phyloP scores from a whole-genome alignment of 2,888 invertebrate species.

The Conomelus anceps region DNA sequence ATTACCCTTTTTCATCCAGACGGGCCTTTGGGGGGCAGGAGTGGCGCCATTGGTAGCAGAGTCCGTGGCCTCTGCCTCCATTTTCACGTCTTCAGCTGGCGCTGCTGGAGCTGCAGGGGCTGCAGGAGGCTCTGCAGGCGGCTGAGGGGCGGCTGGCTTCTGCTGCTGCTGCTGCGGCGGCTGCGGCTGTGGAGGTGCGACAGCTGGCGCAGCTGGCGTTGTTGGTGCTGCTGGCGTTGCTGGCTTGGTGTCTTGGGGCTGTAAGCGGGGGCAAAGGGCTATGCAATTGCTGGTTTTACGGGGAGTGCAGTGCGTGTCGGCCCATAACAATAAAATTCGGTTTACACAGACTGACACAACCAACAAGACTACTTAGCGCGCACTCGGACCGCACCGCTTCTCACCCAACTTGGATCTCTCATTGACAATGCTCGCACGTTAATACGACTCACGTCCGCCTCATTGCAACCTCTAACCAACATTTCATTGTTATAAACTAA shows the following conservation, averaged over 20 bases:
- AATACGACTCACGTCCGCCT: not conserved
- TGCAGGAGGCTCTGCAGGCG: not conserved
- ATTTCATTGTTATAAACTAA: no score
- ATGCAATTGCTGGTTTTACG: not conserved
- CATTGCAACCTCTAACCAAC: not conserved
- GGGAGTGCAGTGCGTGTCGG: not conserved
- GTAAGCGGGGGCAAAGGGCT: not conserved
- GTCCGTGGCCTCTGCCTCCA: not conserved
- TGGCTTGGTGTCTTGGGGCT: no score
- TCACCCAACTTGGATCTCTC: not conserved
- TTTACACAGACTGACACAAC: not conserved
- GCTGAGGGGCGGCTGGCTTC: not conserved
- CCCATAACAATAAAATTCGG: not conserved
- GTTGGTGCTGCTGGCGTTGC: not conserved
- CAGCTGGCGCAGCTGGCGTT: not conserved
- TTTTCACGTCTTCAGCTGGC: not conserved
- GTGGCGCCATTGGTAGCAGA: not conserved
- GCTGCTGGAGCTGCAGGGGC: not conserved
- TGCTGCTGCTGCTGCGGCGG: not conserved
- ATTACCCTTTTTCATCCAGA: conserved; percentile 16
- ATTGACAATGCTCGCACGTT: not conserved
- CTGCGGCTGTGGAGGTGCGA: not conserved
- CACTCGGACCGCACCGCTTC: not conserved
- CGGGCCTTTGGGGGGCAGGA: not conserved
- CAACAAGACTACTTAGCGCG: not conserved